These are phyloP conservation scores for Clarias laeviceps DNA, from an alignment of 2,797 vertebrate genomes.

Conservation along the genomic window DNA sequence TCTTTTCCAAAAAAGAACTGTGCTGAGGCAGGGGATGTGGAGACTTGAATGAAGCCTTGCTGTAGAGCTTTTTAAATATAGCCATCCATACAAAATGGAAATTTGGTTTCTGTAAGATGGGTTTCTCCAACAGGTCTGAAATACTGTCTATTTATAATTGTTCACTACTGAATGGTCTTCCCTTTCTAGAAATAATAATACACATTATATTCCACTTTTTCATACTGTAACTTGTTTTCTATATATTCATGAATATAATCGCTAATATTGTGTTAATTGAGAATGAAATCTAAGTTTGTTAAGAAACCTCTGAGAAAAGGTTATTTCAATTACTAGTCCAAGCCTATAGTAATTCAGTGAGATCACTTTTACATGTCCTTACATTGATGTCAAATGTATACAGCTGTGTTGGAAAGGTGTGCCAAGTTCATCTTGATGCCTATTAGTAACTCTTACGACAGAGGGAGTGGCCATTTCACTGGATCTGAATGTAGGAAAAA, in stretches of 20 bases:
- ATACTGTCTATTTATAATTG: background rate
- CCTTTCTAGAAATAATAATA: background rate
- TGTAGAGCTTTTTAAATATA: no score
- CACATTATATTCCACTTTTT: background rate
- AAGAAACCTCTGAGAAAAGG: slow-evolving; percentile 11
- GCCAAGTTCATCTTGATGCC: slow-evolving; percentile 72
- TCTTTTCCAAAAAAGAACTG: no score
- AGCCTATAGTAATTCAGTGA: slow-evolving; percentile 71
- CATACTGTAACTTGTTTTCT: background rate
- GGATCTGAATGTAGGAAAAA: slow-evolving; percentile 64
- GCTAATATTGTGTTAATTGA: background rate
- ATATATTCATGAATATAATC: background rate
- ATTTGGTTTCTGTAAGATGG: no score
- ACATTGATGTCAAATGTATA: slow-evolving; percentile 65
- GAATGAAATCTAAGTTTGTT: background rate
- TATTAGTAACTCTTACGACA: slow-evolving; percentile 64
- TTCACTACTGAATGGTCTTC: background rate
- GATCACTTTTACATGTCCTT: slow-evolving; percentile 64
- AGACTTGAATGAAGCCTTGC: no score
- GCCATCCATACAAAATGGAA: no score
- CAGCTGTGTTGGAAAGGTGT: slow-evolving; percentile 65
- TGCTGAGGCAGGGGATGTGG: no score
- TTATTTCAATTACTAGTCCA: slow-evolving; percentile 35
- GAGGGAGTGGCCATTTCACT: slow-evolving; percentile 68
- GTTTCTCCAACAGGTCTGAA: background rate